Evolutionary conservation across 2,888 invertebrate genomes (phyloP), one percentile per base, ranked within the genome.

Genomic region (Melikaiella ostensackeni): DNA sequence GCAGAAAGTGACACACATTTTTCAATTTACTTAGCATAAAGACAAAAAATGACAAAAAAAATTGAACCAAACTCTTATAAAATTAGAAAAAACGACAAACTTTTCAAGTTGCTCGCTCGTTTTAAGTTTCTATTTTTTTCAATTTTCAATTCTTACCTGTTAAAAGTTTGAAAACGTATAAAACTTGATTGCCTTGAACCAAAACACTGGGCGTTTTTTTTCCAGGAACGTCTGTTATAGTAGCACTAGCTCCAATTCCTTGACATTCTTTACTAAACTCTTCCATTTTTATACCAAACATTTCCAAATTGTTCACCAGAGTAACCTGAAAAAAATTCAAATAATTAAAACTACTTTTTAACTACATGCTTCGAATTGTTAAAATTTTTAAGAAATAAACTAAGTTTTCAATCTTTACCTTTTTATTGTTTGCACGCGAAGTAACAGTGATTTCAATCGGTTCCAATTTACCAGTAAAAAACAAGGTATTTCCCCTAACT

Each of bases 151-250:
- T 77, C 79, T 85, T 86, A 93, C 94, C 93, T 79, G 92, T 90
- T 13, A 94, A 89, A 74, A 94, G 88, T 85, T 93, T 93, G 75
- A 91, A 92, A 7, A 94, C 92, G 86, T 93, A 93, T 78, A 92
- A 87, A 78, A 97, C 94, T 93, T 98, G 98, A 92, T 98, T 98
- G 11, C 98, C 98, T 92, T 98, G 98, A 80, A 98, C 94, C 90
- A 97, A 93, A 46, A 98, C 94, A 91, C 97, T 96, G 85, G 95
- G 95, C 63, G 92, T 92, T 86, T 94, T 94, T 87, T 96, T 95
- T 75, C 95, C 96, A 4, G 96, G 95, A 24, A 95, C 91, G 81
- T 95, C 94, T 62, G 95, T 95, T 75, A 97, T 95, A 46, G 96
- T 96, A 78, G 97, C 96, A 86, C 98, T 96, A 21, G 98, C 98